Percentiles rank a stretch among this genome's conserved stretches.
Conservation (phyloP, 2,888 invertebrate genomes). For the Pegoplata infirma region DNA sequence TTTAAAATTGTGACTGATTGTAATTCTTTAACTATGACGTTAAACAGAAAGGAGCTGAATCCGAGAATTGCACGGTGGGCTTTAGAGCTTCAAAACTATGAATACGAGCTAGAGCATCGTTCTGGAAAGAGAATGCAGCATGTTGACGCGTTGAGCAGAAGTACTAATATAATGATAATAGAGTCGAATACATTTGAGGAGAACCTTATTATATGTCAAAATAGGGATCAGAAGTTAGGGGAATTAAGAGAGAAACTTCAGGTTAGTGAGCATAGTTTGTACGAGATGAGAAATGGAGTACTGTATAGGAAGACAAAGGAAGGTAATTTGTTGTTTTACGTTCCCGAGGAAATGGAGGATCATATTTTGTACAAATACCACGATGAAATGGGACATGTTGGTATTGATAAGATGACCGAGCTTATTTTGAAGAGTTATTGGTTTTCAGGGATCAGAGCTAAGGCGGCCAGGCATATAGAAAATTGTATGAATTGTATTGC, state of each 20-base stretch:
- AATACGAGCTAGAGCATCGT: conserved; percentile 21
- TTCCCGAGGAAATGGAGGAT: conserved; percentile 32
- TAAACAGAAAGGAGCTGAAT: conserved; percentile 65
- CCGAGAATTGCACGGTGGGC: conserved; percentile 21
- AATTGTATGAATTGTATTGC: conserved; percentile 51
- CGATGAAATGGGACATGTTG: conserved; percentile 52
- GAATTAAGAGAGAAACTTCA: conserved; percentile 17
- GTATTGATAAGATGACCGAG: conserved; percentile 37
- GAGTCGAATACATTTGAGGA: conserved; percentile 47
- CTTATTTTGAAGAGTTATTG: conserved; percentile 40
- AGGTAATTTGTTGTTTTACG: conserved; percentile 38
- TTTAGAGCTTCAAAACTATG: conserved; percentile 28
- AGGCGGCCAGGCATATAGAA: conserved; percentile 7
- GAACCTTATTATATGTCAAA: conserved; percentile 48
- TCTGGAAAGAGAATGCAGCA: conserved; percentile 21
- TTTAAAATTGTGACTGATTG: conserved; percentile 70
- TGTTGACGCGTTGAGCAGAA: conserved; percentile 38
- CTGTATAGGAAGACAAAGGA: conserved; percentile 38
- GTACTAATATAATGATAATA: conserved; percentile 15
- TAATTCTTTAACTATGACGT: conserved; percentile 49
- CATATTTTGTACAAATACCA: conserved; percentile 55
- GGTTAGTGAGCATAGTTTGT: too few relatives aligned
- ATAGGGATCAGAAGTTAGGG: conserved; percentile 9
- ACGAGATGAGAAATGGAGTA: conserved; percentile 51
- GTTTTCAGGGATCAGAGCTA: conserved; percentile 31